Conservation (phyloP, 2,888 invertebrate genomes). For the Prenolepis imparis region DNA sequence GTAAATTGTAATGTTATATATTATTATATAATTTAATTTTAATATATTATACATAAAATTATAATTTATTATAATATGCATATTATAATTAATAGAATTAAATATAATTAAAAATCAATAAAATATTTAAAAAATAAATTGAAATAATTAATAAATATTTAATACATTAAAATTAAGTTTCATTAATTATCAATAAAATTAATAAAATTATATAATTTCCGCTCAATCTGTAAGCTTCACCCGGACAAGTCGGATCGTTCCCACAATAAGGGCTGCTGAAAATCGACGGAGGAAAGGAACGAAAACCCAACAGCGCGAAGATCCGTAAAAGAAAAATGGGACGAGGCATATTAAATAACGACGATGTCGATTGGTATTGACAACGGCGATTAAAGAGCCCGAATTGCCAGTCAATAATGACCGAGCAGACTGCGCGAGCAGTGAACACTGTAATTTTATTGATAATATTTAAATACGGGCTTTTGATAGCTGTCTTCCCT, state of each 20-base stretch:
- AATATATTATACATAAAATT: no score
- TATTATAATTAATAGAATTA: no score
- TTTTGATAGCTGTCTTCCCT: constrained; percentile 82
- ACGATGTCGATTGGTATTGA: constrained; percentile 83
- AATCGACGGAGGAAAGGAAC: no score
- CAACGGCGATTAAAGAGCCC: constrained; percentile 82
- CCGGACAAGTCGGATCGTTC: constrained; percentile 18
- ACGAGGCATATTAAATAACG: constrained; percentile 82
- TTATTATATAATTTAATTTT: no score
- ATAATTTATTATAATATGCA: no score
- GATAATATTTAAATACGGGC: constrained; percentile 85
- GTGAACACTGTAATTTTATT: constrained; percentile 83
- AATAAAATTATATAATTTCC: neutral
- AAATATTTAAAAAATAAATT: no score
- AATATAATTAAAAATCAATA: no score
- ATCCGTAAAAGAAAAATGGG: constrained; percentile 38
- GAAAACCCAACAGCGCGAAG: constrained; percentile 9
- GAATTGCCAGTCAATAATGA: constrained; percentile 79
- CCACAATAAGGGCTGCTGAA: constrained; percentile 2
- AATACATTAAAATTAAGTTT: no score
- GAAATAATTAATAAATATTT: no score
- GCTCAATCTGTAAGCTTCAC: neutral
- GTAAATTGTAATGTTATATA: neutral
- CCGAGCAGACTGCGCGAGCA: constrained; percentile 68
- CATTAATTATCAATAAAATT: neutral